These are phyloP conservation scores for Coenonympha glycerion DNA, from an alignment of 2,888 invertebrate species.

Conservation along the genomic window DNA sequence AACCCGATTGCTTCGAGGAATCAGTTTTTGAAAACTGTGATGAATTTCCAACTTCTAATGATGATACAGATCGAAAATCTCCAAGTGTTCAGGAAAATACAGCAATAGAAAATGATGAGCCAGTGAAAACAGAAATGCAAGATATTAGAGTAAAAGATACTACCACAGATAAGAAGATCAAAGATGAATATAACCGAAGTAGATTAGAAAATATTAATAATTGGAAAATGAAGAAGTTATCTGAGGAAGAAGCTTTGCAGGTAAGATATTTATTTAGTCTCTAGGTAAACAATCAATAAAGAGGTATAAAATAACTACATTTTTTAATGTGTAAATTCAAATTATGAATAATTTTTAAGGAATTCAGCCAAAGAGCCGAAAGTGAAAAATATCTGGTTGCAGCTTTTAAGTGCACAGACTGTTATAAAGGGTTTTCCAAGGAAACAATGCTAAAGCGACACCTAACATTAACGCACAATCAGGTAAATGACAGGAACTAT, in stretches of 20 bases:
- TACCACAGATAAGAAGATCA: constrained; percentile 10
- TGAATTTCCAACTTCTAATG: neutral
- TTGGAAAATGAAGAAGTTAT: constrained; percentile 50
- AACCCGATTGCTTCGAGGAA: constrained; percentile 11
- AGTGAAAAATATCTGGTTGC: constrained; percentile 47
- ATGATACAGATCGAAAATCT: constrained; percentile 11
- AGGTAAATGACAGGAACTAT: too few species aligned
- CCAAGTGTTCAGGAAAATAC: constrained; percentile 2
- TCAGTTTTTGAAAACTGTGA: constrained; percentile 22
- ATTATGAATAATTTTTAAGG: constrained; percentile 19
- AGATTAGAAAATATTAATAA: constrained; percentile 43
- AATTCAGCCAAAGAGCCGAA: constrained; percentile 43
- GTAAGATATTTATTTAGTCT: constrained; percentile 18
- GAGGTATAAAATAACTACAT: neutral
- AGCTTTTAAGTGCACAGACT: constrained; percentile 51
- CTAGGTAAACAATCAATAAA: too few species aligned
- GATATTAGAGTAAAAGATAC: constrained; percentile 6
- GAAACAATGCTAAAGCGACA: constrained; percentile 56
- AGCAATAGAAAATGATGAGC: constrained; percentile 4
- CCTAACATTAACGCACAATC: constrained; percentile 45
- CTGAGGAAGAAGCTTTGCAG: constrained; percentile 55
- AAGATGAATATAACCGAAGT: constrained; percentile 24
- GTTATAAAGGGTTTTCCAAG: constrained; percentile 60
- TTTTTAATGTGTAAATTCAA: neutral
- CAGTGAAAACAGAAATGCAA: constrained; percentile 11